Conservation (phyloP, 2,113 vertebrate genomes). For the Pseudorhombus dupliciocellatus region DNA sequence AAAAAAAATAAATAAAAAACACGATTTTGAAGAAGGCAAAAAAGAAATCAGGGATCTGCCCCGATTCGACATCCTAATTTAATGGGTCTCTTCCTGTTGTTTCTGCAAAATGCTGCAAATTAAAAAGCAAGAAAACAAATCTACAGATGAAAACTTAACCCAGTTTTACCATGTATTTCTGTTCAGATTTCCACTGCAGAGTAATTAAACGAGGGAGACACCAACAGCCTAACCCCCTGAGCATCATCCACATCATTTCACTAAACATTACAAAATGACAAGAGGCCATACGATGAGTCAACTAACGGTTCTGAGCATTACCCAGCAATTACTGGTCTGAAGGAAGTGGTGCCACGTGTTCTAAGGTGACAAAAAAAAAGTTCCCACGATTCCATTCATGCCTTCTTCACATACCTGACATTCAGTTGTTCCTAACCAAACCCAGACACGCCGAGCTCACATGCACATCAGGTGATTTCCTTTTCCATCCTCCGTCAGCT, state of each 20-base stretch:
- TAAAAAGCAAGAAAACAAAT: too few relatives aligned
- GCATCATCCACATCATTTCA: neutral
- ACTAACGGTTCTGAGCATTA: conserved; percentile 59
- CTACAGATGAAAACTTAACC: too few relatives aligned
- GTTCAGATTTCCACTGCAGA: too few relatives aligned
- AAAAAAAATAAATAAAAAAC: too few relatives aligned
- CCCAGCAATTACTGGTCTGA: conserved; percentile 25
- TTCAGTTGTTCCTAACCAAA: conserved; percentile 51
- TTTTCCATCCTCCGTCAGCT: conserved; percentile 11
- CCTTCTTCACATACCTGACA: conserved; percentile 63
- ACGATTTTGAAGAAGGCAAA: too few relatives aligned
- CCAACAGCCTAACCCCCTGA: neutral
- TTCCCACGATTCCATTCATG: conserved; percentile 77
- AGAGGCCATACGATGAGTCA: conserved; percentile 26
- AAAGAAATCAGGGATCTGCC: too few relatives aligned
- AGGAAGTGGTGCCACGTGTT: conserved; percentile 30
- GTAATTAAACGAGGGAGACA: too few relatives aligned
- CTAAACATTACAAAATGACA: neutral
- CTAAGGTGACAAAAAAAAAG: conserved; percentile 21
- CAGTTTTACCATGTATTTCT: too few relatives aligned
- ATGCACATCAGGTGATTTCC: conserved; percentile 29
- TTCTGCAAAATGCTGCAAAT: too few relatives aligned
- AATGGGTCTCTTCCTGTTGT: too few relatives aligned
- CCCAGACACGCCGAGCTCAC: conserved; percentile 43
- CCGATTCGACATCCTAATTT: too few relatives aligned